Base-by-base conservation (phyloP, 1,140 invertebrate genomes). In the Ooceraea biroi region DNA sequence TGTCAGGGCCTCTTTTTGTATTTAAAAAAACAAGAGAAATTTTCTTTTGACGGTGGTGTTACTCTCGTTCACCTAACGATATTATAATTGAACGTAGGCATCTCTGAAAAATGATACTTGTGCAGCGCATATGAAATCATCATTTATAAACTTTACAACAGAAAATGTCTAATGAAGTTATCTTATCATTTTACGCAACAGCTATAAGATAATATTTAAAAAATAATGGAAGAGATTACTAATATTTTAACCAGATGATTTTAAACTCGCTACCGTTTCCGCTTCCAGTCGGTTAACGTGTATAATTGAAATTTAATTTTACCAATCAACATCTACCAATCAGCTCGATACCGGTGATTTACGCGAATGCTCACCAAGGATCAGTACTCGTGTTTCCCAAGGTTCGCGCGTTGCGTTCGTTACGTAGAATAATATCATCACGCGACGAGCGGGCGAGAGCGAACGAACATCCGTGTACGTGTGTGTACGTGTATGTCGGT, bases 341-440 rank as follows among this genome's bases (percentile, higher is more conserved):
- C 63, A 61, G 17, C 50, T 27, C 30, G 71, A 58, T 44, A 48
- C 19, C 14, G 14, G 12, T 12, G 44, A 12, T 63, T 76, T 60
- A 17, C 25, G 44, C 10, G 41, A 50, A 50, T 46, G 27, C 11
- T 61, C 30, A 25, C n/a, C 3, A 41, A 48, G 57, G n/a, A 74
- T 48, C 71, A 52, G 71, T 58, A 44, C 52, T 73, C n/a, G 73
- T 86, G 77, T 85, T 86, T 87, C 72, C 77, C 71, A 86, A 88
- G 87, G 85, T 48, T 55, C 72, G 30, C 52, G 30, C 83, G 74
- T 12, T 48, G 61, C 48, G 60, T 71, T 83, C 65, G 72, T 83
- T 84, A 84, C 19, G 60, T 55, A 25, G 65, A 80, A 80, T 80
- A 84, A 72, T 83, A 85, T 82, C 36, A 50, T 68, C 83, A 36